These are phyloP conservation scores for Pocillopora damicornis DNA, from an alignment of 64 coral and sea anemone genomes.

Conservation along the genomic window DNA sequence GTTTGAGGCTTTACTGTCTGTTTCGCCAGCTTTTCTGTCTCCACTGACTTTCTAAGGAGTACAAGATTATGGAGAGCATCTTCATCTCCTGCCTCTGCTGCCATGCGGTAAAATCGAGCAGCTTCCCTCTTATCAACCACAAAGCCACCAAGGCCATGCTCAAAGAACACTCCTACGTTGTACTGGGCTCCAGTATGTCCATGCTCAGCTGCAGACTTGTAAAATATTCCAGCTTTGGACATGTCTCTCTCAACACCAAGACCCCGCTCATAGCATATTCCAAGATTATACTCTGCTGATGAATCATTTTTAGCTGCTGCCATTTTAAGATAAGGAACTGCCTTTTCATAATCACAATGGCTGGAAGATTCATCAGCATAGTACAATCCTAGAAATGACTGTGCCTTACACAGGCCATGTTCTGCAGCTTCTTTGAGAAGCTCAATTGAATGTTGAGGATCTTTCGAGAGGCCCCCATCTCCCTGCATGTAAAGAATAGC, in stretches of 20 bases:
- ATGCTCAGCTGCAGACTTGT: constrained; percentile 74
- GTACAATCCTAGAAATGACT: constrained; percentile 73
- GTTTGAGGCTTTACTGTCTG: constrained; percentile 27
- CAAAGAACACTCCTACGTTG: constrained; percentile 90
- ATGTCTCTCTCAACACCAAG: constrained; percentile 70
- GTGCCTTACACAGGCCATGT: constrained; percentile 70
- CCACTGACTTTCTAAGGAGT: constrained; percentile 34
- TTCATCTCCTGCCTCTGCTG: constrained; percentile 87
- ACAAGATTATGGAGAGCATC: constrained; percentile 79
- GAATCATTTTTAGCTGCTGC: constrained; percentile 80
- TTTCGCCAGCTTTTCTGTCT: background rate
- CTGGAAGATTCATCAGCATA: constrained; percentile 67
- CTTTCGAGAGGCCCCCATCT: constrained; percentile 49
- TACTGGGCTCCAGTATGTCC: constrained; percentile 88
- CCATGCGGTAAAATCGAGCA: constrained; percentile 79
- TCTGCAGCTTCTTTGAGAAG: constrained; percentile 53
- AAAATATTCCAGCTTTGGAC: constrained; percentile 65
- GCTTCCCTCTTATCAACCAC: constrained; percentile 74
- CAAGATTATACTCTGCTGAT: constrained; percentile 82
- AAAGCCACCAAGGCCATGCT: constrained; percentile 81
- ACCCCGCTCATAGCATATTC: constrained; percentile 89
- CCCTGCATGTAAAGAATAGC: constrained; percentile 83
- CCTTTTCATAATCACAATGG: constrained; percentile 67
- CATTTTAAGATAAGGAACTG: constrained; percentile 62
- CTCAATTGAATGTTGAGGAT: constrained; percentile 40